These are phyloP conservation scores for Cheirogaleus major DNA, from an alignment of 2,797 vertebrate genomes.

Conservation along the genomic window DNA sequence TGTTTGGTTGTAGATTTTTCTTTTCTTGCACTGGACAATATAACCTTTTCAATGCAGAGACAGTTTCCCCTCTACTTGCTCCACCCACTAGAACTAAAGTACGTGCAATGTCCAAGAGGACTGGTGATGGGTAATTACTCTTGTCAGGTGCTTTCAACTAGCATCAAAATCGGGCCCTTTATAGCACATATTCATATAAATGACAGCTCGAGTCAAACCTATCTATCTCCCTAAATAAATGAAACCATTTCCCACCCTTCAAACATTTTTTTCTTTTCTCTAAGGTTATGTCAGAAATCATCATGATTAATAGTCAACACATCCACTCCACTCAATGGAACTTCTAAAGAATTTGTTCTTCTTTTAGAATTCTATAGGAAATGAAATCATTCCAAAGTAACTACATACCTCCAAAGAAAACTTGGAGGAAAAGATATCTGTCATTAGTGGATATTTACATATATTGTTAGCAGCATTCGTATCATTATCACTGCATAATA, in stretches of 20 bases:
- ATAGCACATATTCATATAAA: constrained; percentile 82
- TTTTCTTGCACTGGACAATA: neutral
- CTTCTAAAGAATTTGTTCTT: constrained; percentile 56
- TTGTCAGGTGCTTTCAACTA: constrained; percentile 82
- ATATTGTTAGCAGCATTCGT: neutral
- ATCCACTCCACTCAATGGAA: constrained; percentile 70
- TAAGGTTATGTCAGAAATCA: constrained; percentile 81
- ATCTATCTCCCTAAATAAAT: constrained; percentile 82
- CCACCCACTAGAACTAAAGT: constrained; percentile 13
- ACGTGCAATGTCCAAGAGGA: constrained; percentile 50
- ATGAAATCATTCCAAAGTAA: constrained; percentile 27
- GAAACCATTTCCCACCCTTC: constrained; percentile 80
- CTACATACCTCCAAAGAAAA: neutral
- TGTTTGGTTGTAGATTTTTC: neutral
- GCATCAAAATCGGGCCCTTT: constrained; percentile 80
- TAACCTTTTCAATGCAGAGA: neutral
- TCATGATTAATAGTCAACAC: constrained; percentile 79
- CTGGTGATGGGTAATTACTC: constrained; percentile 80
- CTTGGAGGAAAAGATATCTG: neutral
- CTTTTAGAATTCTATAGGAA: constrained; percentile 45
- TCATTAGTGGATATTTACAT: neutral
- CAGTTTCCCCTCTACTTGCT: neutral
- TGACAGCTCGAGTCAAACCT: constrained; percentile 83
- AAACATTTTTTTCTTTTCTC: constrained; percentile 79
- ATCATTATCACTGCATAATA: neutral